Base-by-base conservation (phyloP, 2,888 invertebrate species). In the Rhingia campestris region DNA sequence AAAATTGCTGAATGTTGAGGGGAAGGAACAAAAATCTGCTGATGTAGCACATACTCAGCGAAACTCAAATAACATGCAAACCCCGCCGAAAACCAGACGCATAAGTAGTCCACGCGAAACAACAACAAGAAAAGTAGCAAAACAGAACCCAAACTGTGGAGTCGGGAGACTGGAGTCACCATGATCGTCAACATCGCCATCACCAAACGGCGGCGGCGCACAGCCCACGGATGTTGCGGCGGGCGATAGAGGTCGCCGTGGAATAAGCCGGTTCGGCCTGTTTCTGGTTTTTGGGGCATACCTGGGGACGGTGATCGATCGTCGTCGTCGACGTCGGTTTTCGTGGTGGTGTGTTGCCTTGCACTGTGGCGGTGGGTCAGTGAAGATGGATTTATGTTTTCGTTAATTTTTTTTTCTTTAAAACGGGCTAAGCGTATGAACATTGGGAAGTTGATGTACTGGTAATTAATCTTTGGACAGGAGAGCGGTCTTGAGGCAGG, bases 241-340 rank as follows among this genome's bases (percentile, higher is more conserved):
- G 66, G 79, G 74, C 70, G 58, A 70, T 74, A 75, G 66, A 75
- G 84, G 80, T 84, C 84, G 80, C 70, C 74, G 64, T 66, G 49
- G 61, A 79, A 67, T 79, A 84, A 84, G 84, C 84, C 84, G 84
- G 84, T 84, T 84, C 63, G 64, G 58, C 75, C 58, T 80, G 84
- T 84, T 80, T 84, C 43, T 80, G 22, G 51, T 70, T 79, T 79
- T 75, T 80, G 80, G 80, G 80, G 80, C 80, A 84, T 84, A 74
- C 69, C 70, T 79, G 58, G 64, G 14, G 63, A 61, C 41, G 80
- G 73, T 82, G 63, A 82, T 82, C 67, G 73, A 79, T 82, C 77
- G 73, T 35, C 54, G 54, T 47, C 39, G 43, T 66, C 49, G 58
- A 70, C 22, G 43, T 63, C 22, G 12, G 7, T 39, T 47, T 30